Percentiles rank a stretch among this genome's conserved stretches.
These are phyloP conservation scores for Aphelocoma californica DNA, from an alignment of 2,797 vertebrate genomes.

Conservation along the genomic window DNA sequence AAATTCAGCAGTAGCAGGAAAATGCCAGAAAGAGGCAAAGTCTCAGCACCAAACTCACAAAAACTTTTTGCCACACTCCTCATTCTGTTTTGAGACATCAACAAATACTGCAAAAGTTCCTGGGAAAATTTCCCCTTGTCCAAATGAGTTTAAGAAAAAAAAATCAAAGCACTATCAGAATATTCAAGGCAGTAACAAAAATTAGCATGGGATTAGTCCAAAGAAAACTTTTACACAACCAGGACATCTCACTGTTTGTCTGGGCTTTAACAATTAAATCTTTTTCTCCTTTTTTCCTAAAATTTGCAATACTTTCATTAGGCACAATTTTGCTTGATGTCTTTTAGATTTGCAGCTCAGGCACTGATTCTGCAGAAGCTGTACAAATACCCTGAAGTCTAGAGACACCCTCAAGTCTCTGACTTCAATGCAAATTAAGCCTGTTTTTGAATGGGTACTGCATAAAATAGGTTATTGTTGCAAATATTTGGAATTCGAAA, in stretches of 20 bases:
- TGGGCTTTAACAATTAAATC: not conserved
- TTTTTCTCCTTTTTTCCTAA: not conserved
- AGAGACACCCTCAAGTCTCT: not conserved
- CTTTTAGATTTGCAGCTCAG: not conserved
- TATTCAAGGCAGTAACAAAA: not conserved
- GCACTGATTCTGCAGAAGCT: not conserved
- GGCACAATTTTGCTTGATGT: not conserved
- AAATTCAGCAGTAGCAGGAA: not conserved
- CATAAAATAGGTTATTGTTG: not conserved
- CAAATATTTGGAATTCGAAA: slow-evolving; percentile 1
- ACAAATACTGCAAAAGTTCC: not conserved
- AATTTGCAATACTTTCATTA: not conserved
- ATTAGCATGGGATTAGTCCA: not conserved
- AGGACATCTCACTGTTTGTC: not conserved
- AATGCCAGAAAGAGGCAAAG: not conserved
- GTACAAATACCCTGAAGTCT: not conserved
- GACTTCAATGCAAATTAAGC: not conserved
- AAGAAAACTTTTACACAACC: not conserved
- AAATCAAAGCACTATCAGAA: not conserved
- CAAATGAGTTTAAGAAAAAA: not conserved
- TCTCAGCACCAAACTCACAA: not conserved
- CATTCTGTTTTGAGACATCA: not conserved
- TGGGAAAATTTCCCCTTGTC: not conserved
- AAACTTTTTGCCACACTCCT: not conserved
- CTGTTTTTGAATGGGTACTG: not conserved